Evolutionary conservation across 2,888 invertebrate species (phyloP), one percentile per base, ranked within the genome.

Genomic region (Netelia virgata): DNA sequence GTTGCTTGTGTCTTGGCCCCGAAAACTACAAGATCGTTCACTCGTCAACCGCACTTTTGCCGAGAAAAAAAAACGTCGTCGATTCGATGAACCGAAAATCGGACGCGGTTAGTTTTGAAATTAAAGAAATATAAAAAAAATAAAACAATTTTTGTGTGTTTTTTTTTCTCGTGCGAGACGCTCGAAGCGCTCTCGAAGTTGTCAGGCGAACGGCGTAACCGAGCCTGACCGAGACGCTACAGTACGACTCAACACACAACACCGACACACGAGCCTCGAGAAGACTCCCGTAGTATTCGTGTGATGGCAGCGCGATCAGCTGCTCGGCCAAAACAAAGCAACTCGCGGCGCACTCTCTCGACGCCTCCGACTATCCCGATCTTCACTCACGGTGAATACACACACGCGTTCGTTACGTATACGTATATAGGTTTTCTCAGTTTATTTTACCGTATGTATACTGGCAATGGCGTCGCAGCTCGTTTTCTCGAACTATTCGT

Each of bases 261-360:
- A 16, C 28, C 47, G 5, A 11, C 11, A 61, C 47, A 14, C 47
- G 14, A 14, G 61, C 61, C 8, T 47, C 61, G 55, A 63, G 41
- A n/a, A 66, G 55, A 41, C 57, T 57, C 72, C 53, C 18, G 41
- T 59, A 36, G 70, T 53, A 36, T 53, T 69, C 76, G 43, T 16
- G 41, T 74, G 61, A 61, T 83, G 78, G 79, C 77, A 76, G 76
- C 50, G 57, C 82, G 86, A 87, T 87, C 87, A 87, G 87, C 87
- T 87, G 87, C 84, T 86, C 80, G 59, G 74, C 73, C 87, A 87
- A 87, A 87, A 87, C 87, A 87, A 87, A 87, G 87, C 41, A 28
- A 66, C 79, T 79, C 84, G 79, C 75, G 73, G 79, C n/a, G 47
- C 82, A 68, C 77, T 61, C 72, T 47, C 53, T 16, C 23, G n/a